phyloP scores from a whole-genome alignment of 2,888 invertebrate species.

The Plagiodera versicolora region DNA sequence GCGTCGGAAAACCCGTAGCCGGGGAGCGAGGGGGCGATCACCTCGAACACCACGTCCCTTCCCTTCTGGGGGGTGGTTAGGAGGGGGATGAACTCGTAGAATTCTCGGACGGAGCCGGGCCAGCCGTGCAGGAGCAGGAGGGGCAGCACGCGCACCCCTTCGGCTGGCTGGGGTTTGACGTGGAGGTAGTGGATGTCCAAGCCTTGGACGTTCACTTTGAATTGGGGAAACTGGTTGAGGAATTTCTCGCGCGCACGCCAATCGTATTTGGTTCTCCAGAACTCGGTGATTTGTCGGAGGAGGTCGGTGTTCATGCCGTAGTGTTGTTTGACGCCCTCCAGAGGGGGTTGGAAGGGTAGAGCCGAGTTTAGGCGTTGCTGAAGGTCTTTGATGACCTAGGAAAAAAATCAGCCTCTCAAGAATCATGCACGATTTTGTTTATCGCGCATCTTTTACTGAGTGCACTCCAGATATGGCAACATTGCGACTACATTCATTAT shows the following conservation, averaged over 20 bases:
- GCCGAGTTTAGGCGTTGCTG: constrained; percentile 59
- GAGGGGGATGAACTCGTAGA: constrained; percentile 73
- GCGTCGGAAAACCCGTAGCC: constrained; percentile 53
- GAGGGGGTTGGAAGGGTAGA: constrained; percentile 54
- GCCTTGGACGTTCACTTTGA: constrained; percentile 71
- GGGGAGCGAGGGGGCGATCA: constrained; percentile 62
- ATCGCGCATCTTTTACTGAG: too few species aligned
- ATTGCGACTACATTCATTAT: too few species aligned
- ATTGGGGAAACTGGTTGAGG: constrained; percentile 70
- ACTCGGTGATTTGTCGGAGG: constrained; percentile 67
- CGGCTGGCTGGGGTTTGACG: constrained; percentile 58
- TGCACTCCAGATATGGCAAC: constrained; percentile 1
- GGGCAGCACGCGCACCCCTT: constrained; percentile 60
- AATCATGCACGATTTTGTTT: too few species aligned
- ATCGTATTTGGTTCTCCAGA: constrained; percentile 75
- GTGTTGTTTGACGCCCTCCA: constrained; percentile 70
- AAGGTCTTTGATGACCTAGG: constrained; percentile 62
- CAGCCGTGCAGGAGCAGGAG: constrained; percentile 82
- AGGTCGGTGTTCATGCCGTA: constrained; percentile 80
- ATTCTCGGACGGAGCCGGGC: constrained; percentile 88
- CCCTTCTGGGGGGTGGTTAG: constrained; percentile 59
- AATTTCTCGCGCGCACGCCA: constrained; percentile 69
- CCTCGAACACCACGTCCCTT: constrained; percentile 65
- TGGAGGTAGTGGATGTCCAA: constrained; percentile 61
- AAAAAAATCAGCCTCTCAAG: constrained; percentile 60